Evolutionary conservation across 2,113 vertebrate genomes (phyloP).

Genomic region (Zingel zingel): DNA sequence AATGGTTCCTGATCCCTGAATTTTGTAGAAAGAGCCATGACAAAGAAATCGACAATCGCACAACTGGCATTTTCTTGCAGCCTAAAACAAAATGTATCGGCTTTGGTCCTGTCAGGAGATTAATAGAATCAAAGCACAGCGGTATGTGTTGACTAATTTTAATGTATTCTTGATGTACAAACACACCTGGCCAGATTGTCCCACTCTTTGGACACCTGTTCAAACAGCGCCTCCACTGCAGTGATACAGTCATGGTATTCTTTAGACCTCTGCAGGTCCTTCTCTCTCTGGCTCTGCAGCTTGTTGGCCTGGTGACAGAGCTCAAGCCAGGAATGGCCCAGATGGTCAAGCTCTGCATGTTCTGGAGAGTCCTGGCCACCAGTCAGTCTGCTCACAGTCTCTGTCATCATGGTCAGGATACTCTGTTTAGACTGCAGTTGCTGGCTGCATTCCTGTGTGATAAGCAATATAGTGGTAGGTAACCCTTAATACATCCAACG

Average conservation of each 20-base stretch:
- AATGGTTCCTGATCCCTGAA: too few species aligned
- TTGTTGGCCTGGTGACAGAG: slow-evolving; percentile 89
- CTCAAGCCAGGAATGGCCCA: slow-evolving; percentile 92
- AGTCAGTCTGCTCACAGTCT: slow-evolving; percentile 89
- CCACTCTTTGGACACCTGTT: slow-evolving; percentile 95
- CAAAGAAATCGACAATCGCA: neutral
- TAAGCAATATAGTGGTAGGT: slow-evolving; percentile 3
- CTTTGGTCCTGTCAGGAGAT: neutral
- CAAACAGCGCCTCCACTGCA: slow-evolving; percentile 90
- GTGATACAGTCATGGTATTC: slow-evolving; percentile 90
- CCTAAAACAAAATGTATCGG: neutral
- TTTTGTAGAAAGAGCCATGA: neutral
- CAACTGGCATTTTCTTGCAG: neutral
- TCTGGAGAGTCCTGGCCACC: slow-evolving; percentile 91
- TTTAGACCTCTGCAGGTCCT: slow-evolving; percentile 90
- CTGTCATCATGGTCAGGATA: slow-evolving; percentile 87
- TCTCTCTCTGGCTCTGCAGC: slow-evolving; percentile 89
- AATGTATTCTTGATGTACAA: neutral
- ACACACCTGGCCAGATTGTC: slow-evolving; percentile 94
- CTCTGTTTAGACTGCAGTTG: slow-evolving; percentile 90
- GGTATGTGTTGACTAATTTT: neutral
- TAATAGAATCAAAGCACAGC: neutral
- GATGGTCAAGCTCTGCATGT: slow-evolving; percentile 88
- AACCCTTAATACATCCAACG: slow-evolving; percentile 2
- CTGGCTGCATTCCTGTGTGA: slow-evolving; percentile 89